Conservation (phyloP, 2,113 vertebrate genomes). For the Microcebus tavaratra region DNA sequence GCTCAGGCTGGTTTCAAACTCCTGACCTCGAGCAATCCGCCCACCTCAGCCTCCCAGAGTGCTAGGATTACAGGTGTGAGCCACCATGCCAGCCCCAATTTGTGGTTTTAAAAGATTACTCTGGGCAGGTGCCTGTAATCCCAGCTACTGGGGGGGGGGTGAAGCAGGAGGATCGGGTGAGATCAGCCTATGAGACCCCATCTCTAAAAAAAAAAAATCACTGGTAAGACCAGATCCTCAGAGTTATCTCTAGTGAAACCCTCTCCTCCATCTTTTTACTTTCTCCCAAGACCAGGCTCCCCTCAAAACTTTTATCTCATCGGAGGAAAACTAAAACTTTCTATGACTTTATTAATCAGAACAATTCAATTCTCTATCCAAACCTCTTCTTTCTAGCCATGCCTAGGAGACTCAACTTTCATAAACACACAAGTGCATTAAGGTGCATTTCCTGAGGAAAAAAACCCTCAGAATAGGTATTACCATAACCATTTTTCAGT, state of each 20-base stretch:
- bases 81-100: background rate
- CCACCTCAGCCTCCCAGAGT: too few species aligned
- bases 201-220: too few species aligned
- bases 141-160: too few species aligned
- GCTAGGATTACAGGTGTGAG: too few species aligned
- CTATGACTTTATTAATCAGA: conserved; percentile 47
- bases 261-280: background rate
- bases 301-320: conserved; percentile 14
- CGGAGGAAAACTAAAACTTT: background rate
- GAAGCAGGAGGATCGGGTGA: too few species aligned
- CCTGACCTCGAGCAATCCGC: too few species aligned
- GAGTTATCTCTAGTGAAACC: background rate
- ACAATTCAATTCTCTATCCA: background rate
- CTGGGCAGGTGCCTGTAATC: too few species aligned
- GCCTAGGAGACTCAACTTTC: background rate
- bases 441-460: conserved; percentile 20
- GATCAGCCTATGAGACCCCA: too few species aligned
- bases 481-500: background rate
- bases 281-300: background rate
- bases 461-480: background rate
- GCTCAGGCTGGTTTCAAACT: too few species aligned
- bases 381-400: background rate
- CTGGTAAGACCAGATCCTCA: background rate
- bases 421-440: background rate
- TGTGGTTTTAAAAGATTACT: background rate